These are phyloP conservation scores for Calameuta pallipes DNA, from an alignment of 2,888 invertebrate genomes.

Conservation along the genomic window DNA sequence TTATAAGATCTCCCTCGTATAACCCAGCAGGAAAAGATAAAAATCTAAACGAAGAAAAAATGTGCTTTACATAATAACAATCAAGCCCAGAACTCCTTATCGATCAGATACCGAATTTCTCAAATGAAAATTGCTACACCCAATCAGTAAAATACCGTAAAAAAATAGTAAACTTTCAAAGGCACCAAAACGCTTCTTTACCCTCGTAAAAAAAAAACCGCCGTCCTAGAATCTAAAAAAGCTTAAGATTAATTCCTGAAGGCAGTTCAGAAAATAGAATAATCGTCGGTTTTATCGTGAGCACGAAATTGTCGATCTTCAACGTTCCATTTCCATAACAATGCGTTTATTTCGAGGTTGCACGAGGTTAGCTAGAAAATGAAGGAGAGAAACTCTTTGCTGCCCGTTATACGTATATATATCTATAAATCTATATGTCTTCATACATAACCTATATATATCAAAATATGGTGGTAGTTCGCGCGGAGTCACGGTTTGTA, in stretches of 20 bases:
- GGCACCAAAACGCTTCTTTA: neutral
- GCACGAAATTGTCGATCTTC: neutral
- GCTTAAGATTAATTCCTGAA: neutral
- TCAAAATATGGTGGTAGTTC: neutral
- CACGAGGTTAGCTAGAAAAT: slow-evolving; percentile 13
- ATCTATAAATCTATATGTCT: neutral
- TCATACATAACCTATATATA: neutral
- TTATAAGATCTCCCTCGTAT: neutral
- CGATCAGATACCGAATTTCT: neutral
- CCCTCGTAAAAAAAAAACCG: neutral
- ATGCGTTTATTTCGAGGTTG: slow-evolving; percentile 17
- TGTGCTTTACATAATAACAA: neutral
- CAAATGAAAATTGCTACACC: neutral
- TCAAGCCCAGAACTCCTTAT: neutral
- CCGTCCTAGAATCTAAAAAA: neutral
- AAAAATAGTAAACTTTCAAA: neutral
- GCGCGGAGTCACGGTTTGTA: slow-evolving; percentile 18
- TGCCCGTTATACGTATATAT: neutral
- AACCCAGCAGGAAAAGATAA: neutral
- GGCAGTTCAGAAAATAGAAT: neutral
- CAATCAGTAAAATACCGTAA: neutral
- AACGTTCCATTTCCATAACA: slow-evolving; percentile 20
- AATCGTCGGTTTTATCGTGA: neutral
- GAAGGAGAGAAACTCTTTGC: slow-evolving; percentile 13
- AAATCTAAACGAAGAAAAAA: neutral